These are phyloP conservation scores for Ommatoiulus sabulosus DNA, from an alignment of 2,888 invertebrate genomes.

Conservation along the genomic window DNA sequence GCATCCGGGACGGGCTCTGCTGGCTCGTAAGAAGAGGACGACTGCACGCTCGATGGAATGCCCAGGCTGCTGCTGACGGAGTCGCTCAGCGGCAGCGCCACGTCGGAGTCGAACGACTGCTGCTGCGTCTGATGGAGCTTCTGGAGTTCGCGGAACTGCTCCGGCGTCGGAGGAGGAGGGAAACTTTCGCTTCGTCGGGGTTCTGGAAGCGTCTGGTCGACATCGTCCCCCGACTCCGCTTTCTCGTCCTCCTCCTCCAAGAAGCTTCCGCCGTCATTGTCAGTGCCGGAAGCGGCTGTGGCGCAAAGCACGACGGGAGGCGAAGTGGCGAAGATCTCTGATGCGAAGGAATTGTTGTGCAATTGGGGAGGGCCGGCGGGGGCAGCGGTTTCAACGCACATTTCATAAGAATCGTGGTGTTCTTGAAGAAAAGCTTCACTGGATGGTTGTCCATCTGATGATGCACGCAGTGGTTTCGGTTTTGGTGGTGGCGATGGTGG, in stretches of 20 bases:
- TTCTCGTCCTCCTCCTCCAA: neutral
- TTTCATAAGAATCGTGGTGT: no score
- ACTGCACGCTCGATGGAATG: neutral
- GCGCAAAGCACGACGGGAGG: neutral
- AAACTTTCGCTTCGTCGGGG: slow-evolving; percentile 21
- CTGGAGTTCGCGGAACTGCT: neutral
- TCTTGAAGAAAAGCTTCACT: neutral
- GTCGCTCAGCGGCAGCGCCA: neutral
- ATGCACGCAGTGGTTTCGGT: neutral
- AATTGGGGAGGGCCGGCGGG: neutral
- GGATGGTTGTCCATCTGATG: neutral
- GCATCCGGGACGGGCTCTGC: neutral
- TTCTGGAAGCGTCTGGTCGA: neutral
- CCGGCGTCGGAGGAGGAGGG: slow-evolving; percentile 25
- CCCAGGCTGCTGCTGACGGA: neutral
- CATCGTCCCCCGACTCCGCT: neutral
- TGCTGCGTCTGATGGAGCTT: neutral
- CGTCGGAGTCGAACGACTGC: neutral
- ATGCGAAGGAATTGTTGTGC: neutral
- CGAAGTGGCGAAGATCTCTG: neutral
- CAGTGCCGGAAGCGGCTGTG: neutral
- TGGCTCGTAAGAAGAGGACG: slow-evolving; percentile 53
- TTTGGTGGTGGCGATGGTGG: neutral
- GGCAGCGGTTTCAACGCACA: neutral
- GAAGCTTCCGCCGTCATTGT: neutral